Evolutionary conservation across 64 coral and sea anemone species (phyloP), one percentile per base, ranked within the genome.

Genomic region (Stichodactyla helianthus): DNA sequence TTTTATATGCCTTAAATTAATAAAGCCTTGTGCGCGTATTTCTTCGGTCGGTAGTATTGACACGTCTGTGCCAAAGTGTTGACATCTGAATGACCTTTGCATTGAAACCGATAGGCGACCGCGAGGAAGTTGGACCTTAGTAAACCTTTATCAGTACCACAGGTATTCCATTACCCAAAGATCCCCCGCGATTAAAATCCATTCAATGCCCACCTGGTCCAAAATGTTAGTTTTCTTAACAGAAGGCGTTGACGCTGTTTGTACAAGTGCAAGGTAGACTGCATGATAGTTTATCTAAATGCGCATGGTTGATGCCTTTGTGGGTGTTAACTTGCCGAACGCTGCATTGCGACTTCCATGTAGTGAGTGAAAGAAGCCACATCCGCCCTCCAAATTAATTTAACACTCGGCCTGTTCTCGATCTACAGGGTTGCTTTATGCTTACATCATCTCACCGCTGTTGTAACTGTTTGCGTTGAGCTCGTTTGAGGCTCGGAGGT

Each of bases 291-390:
- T 74, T 74, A 74, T 31, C 62, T 16, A 0, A 15, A 1, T 58
- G 5, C n/a, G 0, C 17, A 27, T 74, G 6, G 68, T 10, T 74
- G 10, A 31, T 13, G 51, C 23, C 35, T 28, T 18, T 19, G 78
- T 52, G 77, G 78, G 78, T 81, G 78, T 54, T 81, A 81, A 81
- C 35, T 81, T 81, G 78, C 78, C 52, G 50, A 52, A 28, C 78
- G 12, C 6, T 52, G 50, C n/a, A 0, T 54, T 6, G 15, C 52
- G 78, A 81, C 78, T 52, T 81, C 78, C 78, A 51, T 81, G 20
- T 52, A 52, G 17, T 54, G 78, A 81, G 50, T 81, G 78, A 81
- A 54, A 51, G 13, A 81, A 52, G 14, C 78, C 78, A 81, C 78
- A 81, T 81, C 51, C 51, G 50, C 53, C 9, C 78, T 0, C 12